Conservation (phyloP, 2,888 invertebrate species). For the Synanthedon myopaeformis region DNA sequence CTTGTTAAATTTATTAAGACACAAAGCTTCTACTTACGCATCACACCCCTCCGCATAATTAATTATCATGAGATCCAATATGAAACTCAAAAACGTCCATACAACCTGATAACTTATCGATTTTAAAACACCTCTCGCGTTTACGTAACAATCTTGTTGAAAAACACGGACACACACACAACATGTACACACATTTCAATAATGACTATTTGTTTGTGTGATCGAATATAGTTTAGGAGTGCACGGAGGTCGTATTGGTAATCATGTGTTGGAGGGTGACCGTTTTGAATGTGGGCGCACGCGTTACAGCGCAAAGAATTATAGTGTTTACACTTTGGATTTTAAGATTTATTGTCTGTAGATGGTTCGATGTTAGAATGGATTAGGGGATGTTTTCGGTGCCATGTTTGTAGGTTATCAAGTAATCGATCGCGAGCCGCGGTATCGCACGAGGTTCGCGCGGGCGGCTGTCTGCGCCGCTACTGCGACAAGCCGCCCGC, state of each 20-base stretch:
- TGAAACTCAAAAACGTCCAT: conserved; percentile 1
- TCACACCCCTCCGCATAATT: too few species aligned
- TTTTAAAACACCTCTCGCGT: conserved; percentile 29
- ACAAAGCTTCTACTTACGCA: too few species aligned
- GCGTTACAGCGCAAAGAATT: conserved; percentile 26
- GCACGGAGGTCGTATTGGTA: conserved; percentile 13
- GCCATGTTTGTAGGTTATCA: not conserved
- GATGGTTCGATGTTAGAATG: not conserved
- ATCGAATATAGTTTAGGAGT: conserved; percentile 29
- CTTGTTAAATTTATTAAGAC: too few species aligned
- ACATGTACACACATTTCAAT: conserved; percentile 9
- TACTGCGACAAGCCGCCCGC: conserved; percentile 40
- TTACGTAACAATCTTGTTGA: conserved; percentile 40
- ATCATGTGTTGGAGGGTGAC: conserved; percentile 53
- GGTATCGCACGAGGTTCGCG: conserved; percentile 33
- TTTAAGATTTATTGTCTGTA: not conserved
- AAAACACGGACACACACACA: conserved; percentile 16
- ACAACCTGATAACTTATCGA: conserved; percentile 44
- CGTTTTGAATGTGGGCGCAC: conserved; percentile 29
- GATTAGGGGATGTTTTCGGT: not conserved
- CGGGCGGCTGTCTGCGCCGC: conserved; percentile 61
- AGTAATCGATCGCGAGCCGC: conserved; percentile 14
- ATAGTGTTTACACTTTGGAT: conserved; percentile 2
- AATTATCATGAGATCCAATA: not conserved
- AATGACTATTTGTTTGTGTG: conserved; percentile 7